Base-by-base conservation (phyloP, 2,113 vertebrate genomes). In the Tautogolabrus adspersus region DNA sequence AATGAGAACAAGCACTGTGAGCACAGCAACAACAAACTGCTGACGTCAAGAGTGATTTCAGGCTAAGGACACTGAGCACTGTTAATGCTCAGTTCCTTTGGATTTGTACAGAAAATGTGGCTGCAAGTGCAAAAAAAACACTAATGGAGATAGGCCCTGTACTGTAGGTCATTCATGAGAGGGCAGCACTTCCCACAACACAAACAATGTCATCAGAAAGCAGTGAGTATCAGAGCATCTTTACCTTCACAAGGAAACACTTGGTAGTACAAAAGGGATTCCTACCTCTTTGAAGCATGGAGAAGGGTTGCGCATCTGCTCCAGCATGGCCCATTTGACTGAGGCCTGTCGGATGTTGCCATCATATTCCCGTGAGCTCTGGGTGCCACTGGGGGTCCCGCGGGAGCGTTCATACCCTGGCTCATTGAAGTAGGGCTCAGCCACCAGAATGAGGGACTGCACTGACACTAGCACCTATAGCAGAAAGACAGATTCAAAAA, bases 261-360 rank as follows among this genome's bases (percentile, higher is more conserved):
- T 46, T 26, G 7, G 40, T 1, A 10, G 15, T 0, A 1, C 0
- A 23, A n/a, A 1, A 21, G 19, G 15, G 40, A 22, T 15, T 55
- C 72, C 19, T 91, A 99, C 98, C 96, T 99, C 98, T 93, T 98
- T 99, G 94, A 99, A 99, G 91, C 98, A 99, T 0, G 98, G 97
- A 0, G 98, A 98, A 21, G 98, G 96, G 78, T 97, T 99, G 88
- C 98, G 93, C 90, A 99, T 97, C 95, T 99, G 98, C 72, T 99
- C 98, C 69, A 99, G 94, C 98, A 99, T 99, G 79, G 98, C 98
- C 98, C 98, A 99, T 86, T 99, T 99, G 85, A 99, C 98, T 0
- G 96, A 96, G 72, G 98, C 98, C 91, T 99, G 98, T 10, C 98
- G 94, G 82, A 99, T 99, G 88, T 99, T 99, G 21, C 97, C 98